Base-by-base conservation (phyloP, 1,140 invertebrate species). In the Triops longicaudatus region DNA sequence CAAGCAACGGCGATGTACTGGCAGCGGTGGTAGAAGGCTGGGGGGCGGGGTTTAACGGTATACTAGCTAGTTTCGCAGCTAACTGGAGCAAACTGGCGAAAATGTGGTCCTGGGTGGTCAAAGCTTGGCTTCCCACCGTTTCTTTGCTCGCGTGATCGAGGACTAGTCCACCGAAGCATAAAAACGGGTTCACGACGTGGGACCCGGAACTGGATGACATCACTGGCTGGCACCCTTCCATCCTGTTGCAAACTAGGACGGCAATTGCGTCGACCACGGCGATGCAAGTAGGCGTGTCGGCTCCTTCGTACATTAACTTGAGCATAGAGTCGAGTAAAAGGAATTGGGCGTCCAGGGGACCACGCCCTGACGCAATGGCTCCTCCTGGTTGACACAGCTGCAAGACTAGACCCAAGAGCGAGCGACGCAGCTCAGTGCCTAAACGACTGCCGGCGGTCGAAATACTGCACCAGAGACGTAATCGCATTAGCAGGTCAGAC, bases 331-430 rank as follows among this genome's bases (percentile, higher is more conserved):
- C 89, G 50, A 93, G 85, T 72, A 94, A 85, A 80, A 90, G 89
- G 81, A 89, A 91, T 82, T 94, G 92, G 1, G 91, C 92, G 86
- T 95, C 93, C 9, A 94, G 84, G 17, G 93, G 92, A n/a, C 93
- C 93, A 79, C 89, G 87, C 77, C 88, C 87, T 31, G 87, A 86
- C 28, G 89, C 87, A 26, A 94, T 88, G 7, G 92, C 88, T 27
- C 92, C 92, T 12, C 88, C 86, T 7, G 89, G 88, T 81, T 89
- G 87, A 73, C 78, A 78, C n/a, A 94, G 83, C 80, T 90, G 88
- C 78, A 91, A 88, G 3, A 93, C 87, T 11, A 93, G 85, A 82
- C 89, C 89, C 9, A 94, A 82, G 27, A 93, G 82, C 1, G 90
- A 83, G 79, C 90, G 88, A 80, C 92, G 92, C 4, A 92, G 83